Conservation (phyloP, 2,888 invertebrate species). For the Ichneumon xanthorius region DNA sequence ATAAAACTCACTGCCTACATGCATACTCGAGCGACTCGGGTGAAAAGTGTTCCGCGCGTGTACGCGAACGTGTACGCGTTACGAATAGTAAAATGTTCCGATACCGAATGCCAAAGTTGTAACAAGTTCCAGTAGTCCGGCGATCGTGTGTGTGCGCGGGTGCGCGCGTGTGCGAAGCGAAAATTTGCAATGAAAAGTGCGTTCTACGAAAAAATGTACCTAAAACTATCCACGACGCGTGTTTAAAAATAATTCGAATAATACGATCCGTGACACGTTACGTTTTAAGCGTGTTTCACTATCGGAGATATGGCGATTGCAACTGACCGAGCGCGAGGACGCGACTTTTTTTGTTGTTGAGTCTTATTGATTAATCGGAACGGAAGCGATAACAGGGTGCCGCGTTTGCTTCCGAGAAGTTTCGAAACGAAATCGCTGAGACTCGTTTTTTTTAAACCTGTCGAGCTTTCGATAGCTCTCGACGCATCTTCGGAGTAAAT, state of each 20-base stretch:
- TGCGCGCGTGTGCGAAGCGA: conserved; percentile 5
- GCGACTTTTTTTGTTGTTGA: background rate
- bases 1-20: conserved; percentile 17
- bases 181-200: conserved; percentile 23
- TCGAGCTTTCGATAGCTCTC: background rate
- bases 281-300: background rate
- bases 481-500: conserved; percentile 19
- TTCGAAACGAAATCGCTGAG: background rate
- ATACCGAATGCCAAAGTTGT: conserved; percentile 22
- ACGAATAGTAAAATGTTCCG: conserved; percentile 12
- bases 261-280: background rate
- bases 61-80: background rate
- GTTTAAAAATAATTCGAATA: background rate
- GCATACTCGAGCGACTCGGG: background rate
- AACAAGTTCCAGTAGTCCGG: conserved; percentile 33
- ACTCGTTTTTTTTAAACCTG: background rate
- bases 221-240: background rate
- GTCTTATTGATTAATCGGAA: background rate
- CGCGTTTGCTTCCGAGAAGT: background rate
- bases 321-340: background rate
- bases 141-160: background rate
- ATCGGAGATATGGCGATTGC: background rate
- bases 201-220: background rate
- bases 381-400: background rate
- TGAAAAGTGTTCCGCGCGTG: background rate